Percentiles rank a stretch among this genome's conserved stretches.
Evolutionary conservation across 2,797 vertebrate species (phyloP).

Genomic region (Sebastes minor): DNA sequence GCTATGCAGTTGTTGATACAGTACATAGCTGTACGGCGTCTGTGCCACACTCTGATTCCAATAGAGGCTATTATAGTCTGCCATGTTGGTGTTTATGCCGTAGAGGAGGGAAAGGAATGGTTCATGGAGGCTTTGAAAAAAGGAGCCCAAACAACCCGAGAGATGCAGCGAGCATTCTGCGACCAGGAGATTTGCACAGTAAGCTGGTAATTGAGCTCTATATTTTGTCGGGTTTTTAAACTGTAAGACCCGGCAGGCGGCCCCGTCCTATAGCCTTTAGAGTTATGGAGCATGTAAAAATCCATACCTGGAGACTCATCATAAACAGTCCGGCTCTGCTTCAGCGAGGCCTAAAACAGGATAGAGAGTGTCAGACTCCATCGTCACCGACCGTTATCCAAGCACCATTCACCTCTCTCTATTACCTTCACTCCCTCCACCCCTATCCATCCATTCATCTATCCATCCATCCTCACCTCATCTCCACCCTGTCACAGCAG

Average conservation of each 20-base stretch:
- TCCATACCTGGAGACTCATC: slow-evolving; percentile 50
- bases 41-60: slow-evolving; percentile 7
- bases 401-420: slow-evolving; percentile 57
- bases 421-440: slow-evolving; percentile 58
- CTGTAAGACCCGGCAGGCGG: slow-evolving; percentile 6
- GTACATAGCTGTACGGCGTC: slow-evolving; percentile 3
- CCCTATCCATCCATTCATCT: slow-evolving; percentile 45
- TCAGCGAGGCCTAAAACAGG: slow-evolving; percentile 16
- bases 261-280: slow-evolving; percentile 10
- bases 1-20: slow-evolving; percentile 25
- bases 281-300: slow-evolving; percentile 56
- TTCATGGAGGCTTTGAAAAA: slow-evolving; percentile 17
- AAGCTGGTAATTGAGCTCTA: slow-evolving; percentile 50
- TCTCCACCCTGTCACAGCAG: slow-evolving; percentile 70
- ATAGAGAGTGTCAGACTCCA: slow-evolving; percentile 25
- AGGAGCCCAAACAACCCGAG: slow-evolving; percentile 2
- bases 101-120: not conserved
- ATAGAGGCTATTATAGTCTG: slow-evolving; percentile 20
- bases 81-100: slow-evolving; percentile 21
- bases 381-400: slow-evolving; percentile 46
- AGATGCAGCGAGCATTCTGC: slow-evolving; percentile 9
- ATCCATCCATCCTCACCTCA: slow-evolving; percentile 70
- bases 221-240: slow-evolving; percentile 55
- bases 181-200: slow-evolving; percentile 39
- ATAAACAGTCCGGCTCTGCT: slow-evolving; percentile 40